Evolutionary conservation across 2,888 invertebrate genomes (phyloP).

Genomic region (Amblyjoppa fuscipennis): DNA sequence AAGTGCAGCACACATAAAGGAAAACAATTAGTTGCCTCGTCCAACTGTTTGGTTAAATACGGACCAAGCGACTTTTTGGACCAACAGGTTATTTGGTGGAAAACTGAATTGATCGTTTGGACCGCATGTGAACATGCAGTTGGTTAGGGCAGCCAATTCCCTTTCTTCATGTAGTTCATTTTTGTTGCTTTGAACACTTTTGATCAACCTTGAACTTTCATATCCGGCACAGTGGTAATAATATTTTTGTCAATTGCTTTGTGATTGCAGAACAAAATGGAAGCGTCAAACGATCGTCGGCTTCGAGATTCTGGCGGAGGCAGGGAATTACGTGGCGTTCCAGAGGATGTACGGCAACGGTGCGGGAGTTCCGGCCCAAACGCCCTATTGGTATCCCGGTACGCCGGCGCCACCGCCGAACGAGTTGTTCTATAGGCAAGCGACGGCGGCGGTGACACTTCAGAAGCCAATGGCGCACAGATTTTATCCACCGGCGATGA

Average conservation of each 20-base stretch:
- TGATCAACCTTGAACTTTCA: background rate
- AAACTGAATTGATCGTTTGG: too few species aligned
- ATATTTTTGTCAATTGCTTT: conserved; percentile 51
- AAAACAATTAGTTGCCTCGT: too few species aligned
- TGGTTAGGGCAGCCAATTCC: too few species aligned
- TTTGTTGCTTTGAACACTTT: background rate
- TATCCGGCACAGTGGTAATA: conserved; percentile 25
- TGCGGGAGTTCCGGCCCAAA: conserved; percentile 80
- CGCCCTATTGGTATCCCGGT: conserved; percentile 86
- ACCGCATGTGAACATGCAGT: too few species aligned
- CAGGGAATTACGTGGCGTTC: conserved; percentile 99
- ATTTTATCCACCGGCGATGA: conserved; percentile 87
- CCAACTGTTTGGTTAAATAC: too few species aligned
- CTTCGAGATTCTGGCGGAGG: conserved; percentile 97
- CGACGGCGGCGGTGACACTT: conserved; percentile 91
- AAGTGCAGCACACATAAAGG: background rate
- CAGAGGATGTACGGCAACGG: conserved; percentile 92
- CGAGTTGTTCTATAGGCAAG: conserved; percentile 94
- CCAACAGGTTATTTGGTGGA: too few species aligned
- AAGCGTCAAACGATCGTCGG: conserved; percentile 99
- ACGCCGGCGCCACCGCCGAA: conserved; percentile 87
- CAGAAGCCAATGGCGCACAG: conserved; percentile 94
- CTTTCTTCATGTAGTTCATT: too few species aligned
- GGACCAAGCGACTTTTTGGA: too few species aligned
- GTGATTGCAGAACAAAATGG: conserved; percentile 96